phyloP scores from a whole-genome alignment of 2,888 invertebrate genomes.

The Pollenia griseotomentosa region DNA sequence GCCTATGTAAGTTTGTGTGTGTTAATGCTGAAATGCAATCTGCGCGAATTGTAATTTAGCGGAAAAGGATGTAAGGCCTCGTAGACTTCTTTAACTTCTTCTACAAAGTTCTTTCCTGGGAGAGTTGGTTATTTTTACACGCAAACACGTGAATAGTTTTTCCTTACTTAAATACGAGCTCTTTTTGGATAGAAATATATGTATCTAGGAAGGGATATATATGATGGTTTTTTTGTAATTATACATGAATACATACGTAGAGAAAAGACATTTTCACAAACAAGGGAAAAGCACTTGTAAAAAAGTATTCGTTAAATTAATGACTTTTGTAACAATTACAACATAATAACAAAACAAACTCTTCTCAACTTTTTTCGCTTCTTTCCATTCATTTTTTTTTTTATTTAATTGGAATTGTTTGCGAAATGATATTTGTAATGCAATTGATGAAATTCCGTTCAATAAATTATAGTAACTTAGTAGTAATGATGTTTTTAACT shows the following conservation, averaged over 20 bases:
- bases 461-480: background rate
- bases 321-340: slow-evolving; percentile 70
- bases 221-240: no score
- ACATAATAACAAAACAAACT: slow-evolving; percentile 55
- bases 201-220: background rate
- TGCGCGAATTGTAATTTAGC: slow-evolving; percentile 83
- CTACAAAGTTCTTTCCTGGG: slow-evolving; percentile 55
- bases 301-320: slow-evolving; percentile 68
- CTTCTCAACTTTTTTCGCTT: slow-evolving; percentile 20
- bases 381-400: background rate
- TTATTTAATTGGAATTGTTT: slow-evolving; percentile 64
- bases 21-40: slow-evolving; percentile 79
- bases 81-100: slow-evolving; percentile 71
- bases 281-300: slow-evolving; percentile 45
- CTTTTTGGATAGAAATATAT: slow-evolving; percentile 20
- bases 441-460: slow-evolving; percentile 31
- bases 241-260: background rate
- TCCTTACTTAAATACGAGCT: slow-evolving; percentile 28
- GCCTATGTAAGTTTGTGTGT: slow-evolving; percentile 28
- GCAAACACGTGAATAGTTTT: slow-evolving; percentile 39
- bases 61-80: slow-evolving; percentile 79
- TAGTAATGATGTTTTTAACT: background rate
- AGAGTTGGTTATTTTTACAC: slow-evolving; percentile 43
- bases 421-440: slow-evolving; percentile 14
- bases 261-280: background rate